Base-by-base conservation (phyloP, 1,140 invertebrate species). In the Drosophila truncata region DNA sequence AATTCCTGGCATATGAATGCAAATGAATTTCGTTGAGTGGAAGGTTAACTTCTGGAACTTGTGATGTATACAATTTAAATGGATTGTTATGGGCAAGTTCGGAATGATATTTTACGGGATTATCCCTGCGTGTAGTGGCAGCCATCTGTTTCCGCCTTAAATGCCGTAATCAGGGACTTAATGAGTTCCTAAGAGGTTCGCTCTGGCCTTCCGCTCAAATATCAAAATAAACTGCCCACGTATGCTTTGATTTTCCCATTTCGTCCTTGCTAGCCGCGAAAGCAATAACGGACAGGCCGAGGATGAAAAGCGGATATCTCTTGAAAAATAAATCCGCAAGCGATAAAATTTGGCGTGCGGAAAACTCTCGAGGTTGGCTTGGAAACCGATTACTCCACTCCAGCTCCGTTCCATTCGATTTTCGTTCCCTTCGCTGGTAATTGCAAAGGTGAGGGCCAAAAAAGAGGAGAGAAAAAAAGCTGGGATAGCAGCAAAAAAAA, bases 301-400 rank as follows among this genome's bases (percentile, higher is more conserved):
- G 31, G 29, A 57, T 69, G 42, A 67, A 71, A 61, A 23, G 44
- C 57, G 58, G 71, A 79, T 83, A 60, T 63, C 80, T 62, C 29
- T 52, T 52, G 50, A 78, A 73, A 82, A 83, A 74, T 49, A 83
- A 79, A 78, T 75, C 77, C 69, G 54, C 55, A 82, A 49, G 57
- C 80, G 52, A 83, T 83, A 80, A 76, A 84, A 80, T 76, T 61
- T 18, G 58, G 59, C 57, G 54, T 23, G 27, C 41, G 39, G 73
- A 65, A 46, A 31, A 49, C 63, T 57, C 55, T 54, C 27, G 41
- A 44, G 58, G 47, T 66, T 77, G 73, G 39, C 79, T 39, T 14
- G 62, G 63, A 73, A 69, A 74, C 63, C 66, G 47, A 18, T 54
- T 23, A 29, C 41, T 60, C 42, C 55, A 46, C 54, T 60, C 20